Base-by-base conservation (phyloP, 2,888 invertebrate genomes). In the Platerodrilus igneus region DNA sequence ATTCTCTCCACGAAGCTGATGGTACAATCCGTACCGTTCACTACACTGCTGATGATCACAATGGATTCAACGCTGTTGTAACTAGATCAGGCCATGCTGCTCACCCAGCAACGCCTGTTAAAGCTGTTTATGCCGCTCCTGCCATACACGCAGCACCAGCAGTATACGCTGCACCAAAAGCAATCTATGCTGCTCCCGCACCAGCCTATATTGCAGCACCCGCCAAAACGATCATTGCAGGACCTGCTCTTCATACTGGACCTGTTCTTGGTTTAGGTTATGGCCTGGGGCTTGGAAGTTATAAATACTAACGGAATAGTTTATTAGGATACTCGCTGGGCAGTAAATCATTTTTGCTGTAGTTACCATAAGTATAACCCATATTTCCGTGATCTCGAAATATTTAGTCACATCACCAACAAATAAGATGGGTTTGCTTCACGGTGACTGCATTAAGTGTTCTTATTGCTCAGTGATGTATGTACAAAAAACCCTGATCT, bases 11-110 rank as follows among this genome's bases (percentile, higher is more conserved):
- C 14, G 75, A 77, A 56, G 68, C 75, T 11, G 76, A 76, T 51
- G 75, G 77, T 40, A 74, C 76, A 13, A 56, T 74, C 34, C 68
- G 78, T 53, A 75, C 70, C 51, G 77, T 77, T 25, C 66, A 71
- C 45, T 78, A 78, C 54, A 65, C 75, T 28, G 76, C 77, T 44
- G 76, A 78, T 59, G 75, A 76, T 46, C 69, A 72, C 41, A 72
- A 70, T 47, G 77, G 77, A 68, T 77, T 64, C 50, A 64, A 64
- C 41, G 64, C 64, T 2, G 57, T 64, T 10, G 64, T 65, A 8
- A 59, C 62, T 20, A 55, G 64, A 44, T 55, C 59, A 8, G 81
- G 79, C 29, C 81, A 81, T 55, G 74, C 78, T 9, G 72, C 71
- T 1, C 77, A 77, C 60, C 76, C 77, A 13, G 59, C 59, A 2